These are phyloP conservation scores for Orestias chungarensis DNA, from an alignment of 2,797 vertebrate species.

Conservation along the genomic window DNA sequence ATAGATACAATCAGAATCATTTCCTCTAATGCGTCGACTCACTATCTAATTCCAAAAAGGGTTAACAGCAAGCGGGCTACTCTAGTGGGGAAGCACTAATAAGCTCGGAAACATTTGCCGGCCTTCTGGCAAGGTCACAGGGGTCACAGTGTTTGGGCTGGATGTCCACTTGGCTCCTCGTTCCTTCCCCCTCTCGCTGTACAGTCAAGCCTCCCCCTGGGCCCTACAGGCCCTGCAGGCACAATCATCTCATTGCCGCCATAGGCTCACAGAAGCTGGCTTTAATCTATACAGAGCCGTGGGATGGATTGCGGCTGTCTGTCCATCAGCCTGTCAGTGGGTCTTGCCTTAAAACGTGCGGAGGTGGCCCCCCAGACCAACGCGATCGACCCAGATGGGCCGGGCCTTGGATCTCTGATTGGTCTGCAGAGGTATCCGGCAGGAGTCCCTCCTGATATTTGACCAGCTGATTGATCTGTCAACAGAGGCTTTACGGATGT, in stretches of 20 bases:
- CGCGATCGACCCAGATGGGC: conserved; percentile 60
- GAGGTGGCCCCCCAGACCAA: conserved; percentile 51
- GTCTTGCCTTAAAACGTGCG: conserved; percentile 60
- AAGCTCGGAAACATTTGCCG: conserved; percentile 84
- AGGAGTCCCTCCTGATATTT: conserved; percentile 69
- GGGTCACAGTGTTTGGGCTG: conserved; percentile 81
- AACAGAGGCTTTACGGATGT: conserved; percentile 70
- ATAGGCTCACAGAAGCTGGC: conserved; percentile 72
- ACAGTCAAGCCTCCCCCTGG: conserved; percentile 69
- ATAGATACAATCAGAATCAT: conserved; percentile 31
- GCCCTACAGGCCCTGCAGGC: conserved; percentile 77
- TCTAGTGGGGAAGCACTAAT: conserved; percentile 79
- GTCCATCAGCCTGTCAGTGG: conserved; percentile 67
- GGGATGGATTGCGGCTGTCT: conserved; percentile 72
- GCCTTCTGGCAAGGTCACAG: conserved; percentile 86
- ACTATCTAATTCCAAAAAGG: conserved; percentile 59
- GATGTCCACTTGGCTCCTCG: conserved; percentile 74
- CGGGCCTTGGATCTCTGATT: conserved; percentile 56
- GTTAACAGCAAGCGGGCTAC: conserved; percentile 58
- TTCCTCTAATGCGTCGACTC: conserved; percentile 24
- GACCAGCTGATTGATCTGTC: conserved; percentile 81
- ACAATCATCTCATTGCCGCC: conserved; percentile 74
- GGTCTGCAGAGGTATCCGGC: conserved; percentile 55
- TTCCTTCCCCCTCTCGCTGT: conserved; percentile 58
- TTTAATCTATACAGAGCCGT: conserved; percentile 73